Evolutionary conservation across 2,797 vertebrate species (phyloP).

Genomic region (Monodelphis domestica): DNA sequence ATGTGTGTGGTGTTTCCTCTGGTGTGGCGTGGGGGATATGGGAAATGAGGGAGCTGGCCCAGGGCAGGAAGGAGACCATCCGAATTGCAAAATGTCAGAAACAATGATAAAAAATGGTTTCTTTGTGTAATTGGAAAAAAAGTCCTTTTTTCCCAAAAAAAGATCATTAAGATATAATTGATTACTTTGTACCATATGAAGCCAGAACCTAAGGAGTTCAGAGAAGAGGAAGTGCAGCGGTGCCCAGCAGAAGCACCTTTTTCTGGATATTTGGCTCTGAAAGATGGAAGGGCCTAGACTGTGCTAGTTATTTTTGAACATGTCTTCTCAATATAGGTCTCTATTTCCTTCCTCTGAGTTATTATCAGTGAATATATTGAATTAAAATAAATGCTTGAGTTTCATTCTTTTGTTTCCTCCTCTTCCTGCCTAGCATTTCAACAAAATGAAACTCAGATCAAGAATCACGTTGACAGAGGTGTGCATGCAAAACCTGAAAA

Average conservation of each 20-base stretch:
- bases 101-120: too few relatives aligned
- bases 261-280: not conserved
- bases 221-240: not conserved
- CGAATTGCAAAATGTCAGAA: too few relatives aligned
- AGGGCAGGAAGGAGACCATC: too few relatives aligned
- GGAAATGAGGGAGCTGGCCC: too few relatives aligned
- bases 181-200: not conserved
- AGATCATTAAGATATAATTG: not conserved
- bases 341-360: not conserved
- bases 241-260: not conserved
- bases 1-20: too few relatives aligned
- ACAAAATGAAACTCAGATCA: slow-evolving; percentile 80
- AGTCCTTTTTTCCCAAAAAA: too few relatives aligned
- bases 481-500: slow-evolving; percentile 55
- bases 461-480: slow-evolving; percentile 78
- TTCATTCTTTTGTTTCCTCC: slow-evolving; percentile 65
- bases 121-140: too few relatives aligned
- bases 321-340: not conserved
- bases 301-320: not conserved
- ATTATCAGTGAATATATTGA: not conserved
- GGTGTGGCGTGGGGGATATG: too few relatives aligned
- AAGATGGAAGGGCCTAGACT: not conserved
- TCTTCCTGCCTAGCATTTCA: slow-evolving; percentile 67
- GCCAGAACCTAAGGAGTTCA: not conserved
- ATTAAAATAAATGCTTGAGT: not conserved